phyloP scores from a whole-genome alignment of 1,140 invertebrate species.

The Lutraria rhynchaena region DNA sequence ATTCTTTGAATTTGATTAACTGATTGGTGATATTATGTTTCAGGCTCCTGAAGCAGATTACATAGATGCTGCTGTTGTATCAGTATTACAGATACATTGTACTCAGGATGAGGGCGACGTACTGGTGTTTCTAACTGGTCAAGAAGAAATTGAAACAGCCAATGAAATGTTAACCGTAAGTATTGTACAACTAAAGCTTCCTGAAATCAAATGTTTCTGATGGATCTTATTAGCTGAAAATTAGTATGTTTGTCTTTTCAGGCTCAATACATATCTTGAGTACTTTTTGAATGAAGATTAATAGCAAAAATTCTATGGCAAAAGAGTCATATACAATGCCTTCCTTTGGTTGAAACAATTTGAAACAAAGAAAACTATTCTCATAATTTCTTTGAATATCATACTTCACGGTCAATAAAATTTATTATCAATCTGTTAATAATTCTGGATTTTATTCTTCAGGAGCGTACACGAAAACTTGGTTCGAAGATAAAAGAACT shows the following conservation, averaged over 20 bases:
- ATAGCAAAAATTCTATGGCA: too few species aligned
- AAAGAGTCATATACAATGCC: too few species aligned
- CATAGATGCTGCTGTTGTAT: slow-evolving; percentile 97
- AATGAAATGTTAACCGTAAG: slow-evolving; percentile 91
- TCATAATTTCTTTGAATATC: too few species aligned
- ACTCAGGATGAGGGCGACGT: slow-evolving; percentile 95
- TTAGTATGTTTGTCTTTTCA: neutral
- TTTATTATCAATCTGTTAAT: too few species aligned
- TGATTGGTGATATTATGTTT: neutral
- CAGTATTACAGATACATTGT: slow-evolving; percentile 98
- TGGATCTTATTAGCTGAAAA: neutral
- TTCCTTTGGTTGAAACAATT: too few species aligned
- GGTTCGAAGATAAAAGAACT: slow-evolving; percentile 97
- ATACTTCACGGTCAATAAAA: too few species aligned
- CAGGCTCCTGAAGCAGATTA: slow-evolving; percentile 98
- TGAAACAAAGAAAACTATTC: too few species aligned
- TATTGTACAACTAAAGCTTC: neutral
- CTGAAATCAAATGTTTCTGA: neutral
- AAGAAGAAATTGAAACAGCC: slow-evolving; percentile 98
- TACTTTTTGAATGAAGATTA: neutral
- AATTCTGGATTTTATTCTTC: too few species aligned
- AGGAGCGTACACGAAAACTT: slow-evolving; percentile 93
- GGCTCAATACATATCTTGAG: neutral
- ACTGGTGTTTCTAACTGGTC: slow-evolving; percentile 97
- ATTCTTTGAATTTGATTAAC: too few species aligned